phyloP scores from a whole-genome alignment of 2,113 vertebrate genomes.

The Oreochromis tanganicae region DNA sequence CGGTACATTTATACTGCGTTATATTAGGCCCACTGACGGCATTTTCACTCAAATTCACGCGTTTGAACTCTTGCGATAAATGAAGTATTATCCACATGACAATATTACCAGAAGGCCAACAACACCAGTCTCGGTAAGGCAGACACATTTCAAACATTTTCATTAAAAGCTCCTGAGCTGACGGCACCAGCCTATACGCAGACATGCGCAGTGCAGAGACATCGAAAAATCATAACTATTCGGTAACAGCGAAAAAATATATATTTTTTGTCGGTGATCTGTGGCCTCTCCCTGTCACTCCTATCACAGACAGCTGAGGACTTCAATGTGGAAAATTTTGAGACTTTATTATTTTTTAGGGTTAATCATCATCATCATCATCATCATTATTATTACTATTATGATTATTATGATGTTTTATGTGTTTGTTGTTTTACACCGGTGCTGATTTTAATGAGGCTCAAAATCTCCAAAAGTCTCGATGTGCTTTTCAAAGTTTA shows the following conservation, averaged over 20 bases:
- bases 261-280: neutral
- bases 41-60: neutral
- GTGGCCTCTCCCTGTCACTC: neutral
- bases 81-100: neutral
- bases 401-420: neutral
- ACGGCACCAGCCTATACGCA: fast-evolving
- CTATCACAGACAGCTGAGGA: neutral
- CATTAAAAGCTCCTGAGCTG: neutral
- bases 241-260: neutral
- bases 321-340: neutral
- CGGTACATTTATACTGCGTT: neutral
- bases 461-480: neutral
- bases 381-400: too few species aligned
- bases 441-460: neutral
- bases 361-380: neutral
- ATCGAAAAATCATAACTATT: fast-evolving
- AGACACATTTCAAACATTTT: neutral
- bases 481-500: neutral
- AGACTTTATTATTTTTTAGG: neutral
- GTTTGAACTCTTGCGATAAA: neutral
- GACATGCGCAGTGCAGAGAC: neutral
- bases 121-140: neutral
- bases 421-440: neutral
- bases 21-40: neutral
- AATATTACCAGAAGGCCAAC: neutral